Percentiles rank a stretch among this genome's conserved stretches.
These are phyloP conservation scores for Galaxea fascicularis DNA, from an alignment of 92 coral and sea anemone species.

Conservation along the genomic window DNA sequence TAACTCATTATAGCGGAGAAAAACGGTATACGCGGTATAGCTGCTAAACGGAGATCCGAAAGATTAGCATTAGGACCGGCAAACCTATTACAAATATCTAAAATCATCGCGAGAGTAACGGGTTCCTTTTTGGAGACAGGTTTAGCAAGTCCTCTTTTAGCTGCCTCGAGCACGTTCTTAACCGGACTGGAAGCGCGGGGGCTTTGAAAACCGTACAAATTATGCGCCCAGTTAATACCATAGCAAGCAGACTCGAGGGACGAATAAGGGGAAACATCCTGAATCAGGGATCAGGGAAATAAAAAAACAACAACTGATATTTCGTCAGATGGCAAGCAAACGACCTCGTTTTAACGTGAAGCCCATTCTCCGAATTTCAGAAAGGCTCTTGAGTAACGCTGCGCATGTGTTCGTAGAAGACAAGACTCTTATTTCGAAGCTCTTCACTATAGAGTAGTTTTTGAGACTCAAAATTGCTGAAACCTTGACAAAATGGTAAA, in stretches of 20 bases:
- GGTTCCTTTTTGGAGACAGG: conserved; percentile 65
- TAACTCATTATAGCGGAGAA: no score
- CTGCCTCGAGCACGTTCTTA: conserved; percentile 41
- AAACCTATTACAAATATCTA: conserved; percentile 37
- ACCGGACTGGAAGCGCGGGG: conserved; percentile 47
- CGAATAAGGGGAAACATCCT: conserved; percentile 25
- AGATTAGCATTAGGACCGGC: conserved; percentile 20
- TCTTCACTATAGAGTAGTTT: no score
- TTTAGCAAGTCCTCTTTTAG: conserved; percentile 36
- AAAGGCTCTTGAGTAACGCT: conserved; percentile 65
- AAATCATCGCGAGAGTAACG: conserved; percentile 26
- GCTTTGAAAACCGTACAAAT: conserved; percentile 44
- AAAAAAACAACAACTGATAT: conserved; percentile 45
- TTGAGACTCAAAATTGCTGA: no score
- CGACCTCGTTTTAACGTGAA: conserved; percentile 1
- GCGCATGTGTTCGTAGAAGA: no score
- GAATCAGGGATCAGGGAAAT: conserved; percentile 39
- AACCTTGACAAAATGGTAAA: no score
- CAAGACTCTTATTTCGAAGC: no score
- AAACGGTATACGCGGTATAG: conserved; percentile 14
- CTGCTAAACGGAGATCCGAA: conserved; percentile 35
- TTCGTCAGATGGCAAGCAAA: conserved; percentile 29
- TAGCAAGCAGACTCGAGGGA: conserved; percentile 54
- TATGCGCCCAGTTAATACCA: conserved; percentile 54
- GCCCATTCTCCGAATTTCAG: conserved; percentile 52